Evolutionary conservation across 2,888 invertebrate genomes (phyloP), one percentile per base, ranked within the genome.

Genomic region (Bibio marci): DNA sequence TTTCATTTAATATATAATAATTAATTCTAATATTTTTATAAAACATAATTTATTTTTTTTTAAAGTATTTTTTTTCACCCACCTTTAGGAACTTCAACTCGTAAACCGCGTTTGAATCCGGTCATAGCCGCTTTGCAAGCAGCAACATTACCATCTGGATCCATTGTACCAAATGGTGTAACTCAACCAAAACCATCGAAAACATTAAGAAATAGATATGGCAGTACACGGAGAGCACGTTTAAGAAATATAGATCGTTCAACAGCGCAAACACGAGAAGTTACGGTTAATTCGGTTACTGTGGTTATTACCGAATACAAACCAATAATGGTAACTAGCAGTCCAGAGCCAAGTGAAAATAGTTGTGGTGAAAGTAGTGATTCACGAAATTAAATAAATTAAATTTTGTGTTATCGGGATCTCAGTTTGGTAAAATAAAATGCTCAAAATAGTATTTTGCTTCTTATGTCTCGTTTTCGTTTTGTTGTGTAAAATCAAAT

Each of bases 301-400:
- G 94, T 95, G 44, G 82, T 91, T 47, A 92, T 95, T 58, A 95
- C 95, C 42, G 95, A 95, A 66, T 94, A 87, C 61, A 85, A 86
- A 59, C 85, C 86, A 48, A 87, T 87, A 47, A 55, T 52, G 11
- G 51, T 61, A 43, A 55, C 56, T 46, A 55, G 53, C 12, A 51
- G 60, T 43, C 52, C 60, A 28, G 43, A 46, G 30, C 62, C 60
- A 42, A 61, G 62, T 44, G 62, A 62, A 43, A 60, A 62, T 47
- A 62, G 62, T 49, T 60, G 59, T 50, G 62, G 62, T 45, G 62
- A 62, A 53, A 62, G 62, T 48, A 62, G 62, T 46, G 62, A 62
- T 50, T 62, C 63, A 35, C 54, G 63, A 45, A 62, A 63, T 55
- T 62, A 62, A 58, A 32, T n/a, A n/a, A n/a, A n/a, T n/a, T n/a